Base-by-base conservation (phyloP, 2,113 vertebrate genomes). In the Acinonyx jubatus region DNA sequence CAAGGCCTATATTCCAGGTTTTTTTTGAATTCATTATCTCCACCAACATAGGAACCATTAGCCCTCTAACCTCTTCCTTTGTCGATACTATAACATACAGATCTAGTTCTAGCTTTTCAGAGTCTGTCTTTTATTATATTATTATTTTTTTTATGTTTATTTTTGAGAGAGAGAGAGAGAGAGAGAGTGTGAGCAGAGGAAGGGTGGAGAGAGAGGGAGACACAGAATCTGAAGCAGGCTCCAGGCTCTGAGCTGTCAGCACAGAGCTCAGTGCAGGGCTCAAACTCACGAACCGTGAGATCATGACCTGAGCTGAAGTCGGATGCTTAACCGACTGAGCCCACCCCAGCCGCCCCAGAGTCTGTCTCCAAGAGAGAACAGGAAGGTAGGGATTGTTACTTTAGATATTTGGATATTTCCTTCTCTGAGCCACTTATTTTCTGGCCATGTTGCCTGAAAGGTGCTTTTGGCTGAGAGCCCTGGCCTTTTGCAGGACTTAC, bases 281-380 rank as follows among this genome's bases (percentile, higher is more conserved):
- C 21, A 7, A 61, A 61, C 57, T 23, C 21, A 61, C 23, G 21
- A 61, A 61, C 57, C 21, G 0, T 61, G 19, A 61, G 57, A 61
- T 61, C 21, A 23, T 61, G 57, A 23, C 57, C 57, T 61, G 21
- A 61, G 57, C 57, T 25, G 57, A 61, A 61, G 57, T 61, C 57
- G 3, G 21, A 61, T 3, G 3, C 57, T 61, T 61, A 61, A 23
- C 57, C 6, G 50, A 50, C 52, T 52, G 14, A 52, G 19, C 55
- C 55, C 55, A 61, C 21, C 57, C 57, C 3, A 61, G 57, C 21
- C 57, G 23, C 57, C 57, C 57, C 48, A 80, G 76, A 83, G 55
- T 93, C 90, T 93, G 14, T 93, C 87, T 97, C 83, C n/a, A 84
- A 96, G 90, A 87, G 85, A 91, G 66, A 96, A 94, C 23, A 95